Conservation (phyloP, 2,888 invertebrate species). For the Parapristionchus giblindavisi region DNA sequence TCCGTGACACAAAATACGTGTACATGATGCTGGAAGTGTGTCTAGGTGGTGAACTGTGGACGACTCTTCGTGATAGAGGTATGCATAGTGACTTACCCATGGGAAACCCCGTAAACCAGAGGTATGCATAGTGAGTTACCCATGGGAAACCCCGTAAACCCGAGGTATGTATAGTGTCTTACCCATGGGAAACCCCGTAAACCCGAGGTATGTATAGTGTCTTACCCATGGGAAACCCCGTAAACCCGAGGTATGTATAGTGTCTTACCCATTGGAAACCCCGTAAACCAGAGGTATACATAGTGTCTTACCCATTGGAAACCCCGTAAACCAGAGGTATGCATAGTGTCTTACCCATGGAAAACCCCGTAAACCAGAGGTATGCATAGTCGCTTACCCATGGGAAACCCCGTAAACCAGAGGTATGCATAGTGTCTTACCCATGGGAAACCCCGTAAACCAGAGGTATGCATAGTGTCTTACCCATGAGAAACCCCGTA, state of each 20-base stretch:
- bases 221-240: not conserved
- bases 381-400: not conserved
- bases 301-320: not conserved
- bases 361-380: conserved; percentile 85
- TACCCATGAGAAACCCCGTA: not conserved
- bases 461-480: conserved; percentile 70
- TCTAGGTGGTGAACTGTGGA: conserved; percentile 93
- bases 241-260: conserved; percentile 68
- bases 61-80: conserved; percentile 83
- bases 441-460: not conserved
- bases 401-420: conserved; percentile 70
- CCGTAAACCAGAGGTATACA: conserved; percentile 71
- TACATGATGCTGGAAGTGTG: conserved; percentile 95
- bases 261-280: not conserved
- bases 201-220: conserved; percentile 67
- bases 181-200: not conserved
- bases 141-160: not conserved
- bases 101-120: not conserved
- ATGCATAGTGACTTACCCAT: not conserved
- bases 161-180: conserved; percentile 67
- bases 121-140: not conserved
- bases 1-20: conserved; percentile 87
- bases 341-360: conserved; percentile 94
- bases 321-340: conserved; percentile 81
- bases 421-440: conserved; percentile 42